Base-by-base conservation (phyloP, 2,113 vertebrate species). In the Passer domesticus region DNA sequence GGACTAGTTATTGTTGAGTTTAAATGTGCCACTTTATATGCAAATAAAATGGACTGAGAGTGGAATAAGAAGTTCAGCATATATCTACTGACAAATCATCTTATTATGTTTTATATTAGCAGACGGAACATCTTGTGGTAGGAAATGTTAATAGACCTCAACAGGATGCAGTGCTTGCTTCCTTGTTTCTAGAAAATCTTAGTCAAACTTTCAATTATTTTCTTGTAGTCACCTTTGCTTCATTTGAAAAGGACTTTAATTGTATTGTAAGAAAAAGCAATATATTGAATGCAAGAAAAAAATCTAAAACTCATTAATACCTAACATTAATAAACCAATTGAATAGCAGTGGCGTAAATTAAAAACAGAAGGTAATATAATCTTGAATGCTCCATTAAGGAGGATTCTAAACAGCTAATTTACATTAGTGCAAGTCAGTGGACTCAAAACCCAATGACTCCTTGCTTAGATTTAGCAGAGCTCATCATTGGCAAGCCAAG, bases 1-100 rank as follows among this genome's bases (percentile, higher is more conserved):
- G 97, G 96, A 94, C 89, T 96, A 95, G 96, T 98, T 97, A 98
- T 95, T 98, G 94, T 97, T 96, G 94, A 98, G 95, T 91, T 83
- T 68, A 97, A 98, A 98, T 98, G 95, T 93, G 76, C 95, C 95
- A 97, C 97, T 98, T 98, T 98, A 98, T 97, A 98, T 98, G 97
- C 97, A 98, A 98, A 98, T 98, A 97, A 96, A 98, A 95, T 92
- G 63, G 52, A 79, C 81, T 90, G 79, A 95, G 93, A 97, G 96
- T 93, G 96, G 96, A 97, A 98, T 95, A 91, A 97, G 97, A 97
- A 97, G 90, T 97, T 97, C 35, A 63, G 82, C 78, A 93, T 96
- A 68, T 92, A 97, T 96, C 96, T 97, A 96, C 97, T 95, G 88
- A 96, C 89, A 97, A 96, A 98, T 98, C 94, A 93, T 96, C 95